Conservation (phyloP, 2,888 invertebrate species). For the Hoplodrina blanda region DNA sequence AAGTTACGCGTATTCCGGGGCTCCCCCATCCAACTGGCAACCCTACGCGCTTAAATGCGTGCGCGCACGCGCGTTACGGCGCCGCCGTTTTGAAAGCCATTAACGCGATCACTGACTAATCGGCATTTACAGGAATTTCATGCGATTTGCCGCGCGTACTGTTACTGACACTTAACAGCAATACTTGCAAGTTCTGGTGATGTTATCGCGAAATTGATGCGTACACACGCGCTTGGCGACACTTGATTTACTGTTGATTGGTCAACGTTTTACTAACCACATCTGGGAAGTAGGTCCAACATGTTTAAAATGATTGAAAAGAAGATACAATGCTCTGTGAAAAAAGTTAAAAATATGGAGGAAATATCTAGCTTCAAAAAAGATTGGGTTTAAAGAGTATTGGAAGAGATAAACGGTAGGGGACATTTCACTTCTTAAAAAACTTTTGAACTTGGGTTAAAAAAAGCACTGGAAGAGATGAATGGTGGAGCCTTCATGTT, state of each 20-base stretch:
- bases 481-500: too few species aligned
- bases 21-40: conserved; percentile 24
- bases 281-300: not conserved
- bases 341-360: too few species aligned
- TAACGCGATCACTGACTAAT: conserved; percentile 67
- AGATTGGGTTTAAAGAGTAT: too few species aligned
- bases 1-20: too few species aligned
- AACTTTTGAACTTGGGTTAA: too few species aligned
- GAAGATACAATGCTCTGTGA: not conserved
- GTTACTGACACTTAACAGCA: conserved; percentile 53
- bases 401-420: too few species aligned
- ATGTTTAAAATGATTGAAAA: not conserved
- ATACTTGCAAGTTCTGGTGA: conserved; percentile 38
- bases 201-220: conserved; percentile 40
- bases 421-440: too few species aligned
- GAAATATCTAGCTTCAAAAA: too few species aligned
- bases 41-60: conserved; percentile 57
- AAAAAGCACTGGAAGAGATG: too few species aligned
- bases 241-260: conserved; percentile 43
- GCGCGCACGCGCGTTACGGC: conserved; percentile 52
- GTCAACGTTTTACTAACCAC: conserved; percentile 19
- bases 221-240: conserved; percentile 13
- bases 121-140: conserved; percentile 60
- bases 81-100: conserved; percentile 62
- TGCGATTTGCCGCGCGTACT: conserved; percentile 54